These are phyloP conservation scores for Oxyteleia sp. DNA, from an alignment of 2,888 invertebrate species.

Conservation along the genomic window DNA sequence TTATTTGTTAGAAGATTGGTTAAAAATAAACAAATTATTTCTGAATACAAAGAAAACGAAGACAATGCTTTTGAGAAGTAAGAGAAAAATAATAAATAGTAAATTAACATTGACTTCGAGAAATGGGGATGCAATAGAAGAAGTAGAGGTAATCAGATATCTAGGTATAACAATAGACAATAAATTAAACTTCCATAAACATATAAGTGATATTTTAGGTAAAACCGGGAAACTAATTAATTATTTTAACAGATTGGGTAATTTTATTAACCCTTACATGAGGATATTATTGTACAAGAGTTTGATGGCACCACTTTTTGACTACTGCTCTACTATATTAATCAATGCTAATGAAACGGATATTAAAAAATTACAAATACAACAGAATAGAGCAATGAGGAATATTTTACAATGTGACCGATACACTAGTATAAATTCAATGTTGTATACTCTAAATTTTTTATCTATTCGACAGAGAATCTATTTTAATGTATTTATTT, in stretches of 20 bases:
- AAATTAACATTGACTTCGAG: neutral
- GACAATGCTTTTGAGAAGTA: neutral
- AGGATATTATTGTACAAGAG: conserved; percentile 8
- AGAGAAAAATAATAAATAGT: neutral
- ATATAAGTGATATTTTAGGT: neutral
- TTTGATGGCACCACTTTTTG: neutral
- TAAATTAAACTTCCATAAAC: conserved; percentile 9
- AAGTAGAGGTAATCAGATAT: conserved; percentile 9
- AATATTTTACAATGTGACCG: neutral
- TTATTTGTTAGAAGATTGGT: neutral
- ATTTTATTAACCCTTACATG: neutral
- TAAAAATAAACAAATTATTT: neutral
- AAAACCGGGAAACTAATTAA: conserved; percentile 1
- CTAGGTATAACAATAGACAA: conserved; percentile 9
- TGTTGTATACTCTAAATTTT: conserved; percentile 17
- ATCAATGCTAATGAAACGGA: no score
- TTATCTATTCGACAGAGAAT: conserved; percentile 9
- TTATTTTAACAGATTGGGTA: neutral
- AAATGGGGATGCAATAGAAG: neutral
- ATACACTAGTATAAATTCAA: conserved; percentile 1
- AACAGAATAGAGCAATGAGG: no score
- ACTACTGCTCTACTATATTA: no score
- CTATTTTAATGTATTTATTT: conserved; percentile 10
- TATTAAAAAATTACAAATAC: no score
- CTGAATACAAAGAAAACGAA: neutral